Evolutionary conservation across 2,797 vertebrate genomes (phyloP).

Genomic region (Enteromius trimaculatus): DNA sequence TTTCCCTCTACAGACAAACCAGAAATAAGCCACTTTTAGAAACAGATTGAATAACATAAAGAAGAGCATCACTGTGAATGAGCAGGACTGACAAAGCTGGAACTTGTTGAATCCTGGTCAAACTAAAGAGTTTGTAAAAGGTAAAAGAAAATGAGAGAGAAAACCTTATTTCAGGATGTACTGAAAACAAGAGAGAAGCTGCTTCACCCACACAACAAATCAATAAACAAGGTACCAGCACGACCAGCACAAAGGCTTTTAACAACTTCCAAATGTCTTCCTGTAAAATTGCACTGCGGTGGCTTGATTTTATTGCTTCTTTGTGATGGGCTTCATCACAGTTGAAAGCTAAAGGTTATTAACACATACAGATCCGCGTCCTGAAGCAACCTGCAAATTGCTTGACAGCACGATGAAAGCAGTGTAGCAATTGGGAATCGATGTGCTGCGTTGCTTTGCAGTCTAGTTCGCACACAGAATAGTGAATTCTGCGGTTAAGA

Average conservation of each 20-base stretch:
- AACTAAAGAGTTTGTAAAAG: constrained; percentile 6
- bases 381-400: constrained; percentile 28
- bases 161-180: neutral
- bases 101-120: constrained; percentile 37
- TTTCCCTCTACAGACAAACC: neutral
- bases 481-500: constrained; percentile 1
- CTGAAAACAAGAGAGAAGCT: neutral
- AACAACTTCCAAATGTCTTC: constrained; percentile 2
- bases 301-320: constrained; percentile 1
- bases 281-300: neutral
- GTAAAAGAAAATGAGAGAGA: neutral
- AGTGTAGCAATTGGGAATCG: constrained; percentile 31
- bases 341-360: constrained; percentile 39
- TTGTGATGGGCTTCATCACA: constrained; percentile 13
- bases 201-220: neutral
- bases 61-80: constrained; percentile 48
- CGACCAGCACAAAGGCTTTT: neutral
- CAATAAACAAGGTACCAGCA: constrained; percentile 3
- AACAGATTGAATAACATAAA: neutral
- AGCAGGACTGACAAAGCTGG: constrained; percentile 40
- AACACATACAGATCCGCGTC: constrained; percentile 33
- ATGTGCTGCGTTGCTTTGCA: neutral
- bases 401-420: constrained; percentile 32
- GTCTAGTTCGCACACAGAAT: constrained; percentile 1
- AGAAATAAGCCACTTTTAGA: neutral